Evolutionary conservation across 2,797 vertebrate species (phyloP).

Genomic region (Betta splendens): DNA sequence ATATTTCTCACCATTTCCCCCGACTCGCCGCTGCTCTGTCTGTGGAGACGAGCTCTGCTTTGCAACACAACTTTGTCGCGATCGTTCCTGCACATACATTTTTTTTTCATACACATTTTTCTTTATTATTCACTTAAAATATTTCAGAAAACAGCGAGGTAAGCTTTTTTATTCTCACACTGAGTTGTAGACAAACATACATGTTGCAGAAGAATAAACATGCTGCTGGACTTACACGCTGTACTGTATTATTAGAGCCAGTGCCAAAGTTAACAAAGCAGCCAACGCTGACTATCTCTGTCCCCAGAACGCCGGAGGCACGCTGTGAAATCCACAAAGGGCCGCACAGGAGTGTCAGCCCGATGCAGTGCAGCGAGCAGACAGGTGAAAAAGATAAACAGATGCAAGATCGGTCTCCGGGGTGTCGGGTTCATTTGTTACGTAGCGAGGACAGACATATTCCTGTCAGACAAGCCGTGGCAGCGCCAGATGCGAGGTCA

Average conservation of each 20-base stretch:
- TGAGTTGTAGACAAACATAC: background rate
- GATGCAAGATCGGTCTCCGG: constrained; percentile 78
- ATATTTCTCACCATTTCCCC: constrained; percentile 22
- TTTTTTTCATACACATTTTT: no score
- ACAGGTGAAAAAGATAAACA: constrained; percentile 82
- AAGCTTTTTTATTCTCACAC: background rate
- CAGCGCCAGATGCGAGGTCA: constrained; percentile 80
- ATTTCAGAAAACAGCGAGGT: background rate
- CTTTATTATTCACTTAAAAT: constrained; percentile 1
- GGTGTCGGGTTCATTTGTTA: constrained; percentile 83
- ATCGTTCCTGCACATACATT: constrained; percentile 3
- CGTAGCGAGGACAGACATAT: constrained; percentile 79
- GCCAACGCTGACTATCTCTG: constrained; percentile 44
- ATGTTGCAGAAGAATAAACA: background rate
- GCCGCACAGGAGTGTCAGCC: constrained; percentile 73
- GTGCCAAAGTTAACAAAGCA: constrained; percentile 58
- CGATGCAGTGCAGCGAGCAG: constrained; percentile 70
- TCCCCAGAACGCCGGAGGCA: constrained; percentile 63
- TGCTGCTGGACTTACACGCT: background rate
- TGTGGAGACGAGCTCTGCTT: background rate
- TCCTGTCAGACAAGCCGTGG: constrained; percentile 74
- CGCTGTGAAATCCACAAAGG: constrained; percentile 66
- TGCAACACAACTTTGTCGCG: constrained; percentile 16
- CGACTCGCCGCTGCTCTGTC: background rate
- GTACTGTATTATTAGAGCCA: constrained; percentile 6